Evolutionary conservation across 2,113 vertebrate genomes (phyloP), one percentile per base, ranked within the genome.

Genomic region (Sula dactylatra): DNA sequence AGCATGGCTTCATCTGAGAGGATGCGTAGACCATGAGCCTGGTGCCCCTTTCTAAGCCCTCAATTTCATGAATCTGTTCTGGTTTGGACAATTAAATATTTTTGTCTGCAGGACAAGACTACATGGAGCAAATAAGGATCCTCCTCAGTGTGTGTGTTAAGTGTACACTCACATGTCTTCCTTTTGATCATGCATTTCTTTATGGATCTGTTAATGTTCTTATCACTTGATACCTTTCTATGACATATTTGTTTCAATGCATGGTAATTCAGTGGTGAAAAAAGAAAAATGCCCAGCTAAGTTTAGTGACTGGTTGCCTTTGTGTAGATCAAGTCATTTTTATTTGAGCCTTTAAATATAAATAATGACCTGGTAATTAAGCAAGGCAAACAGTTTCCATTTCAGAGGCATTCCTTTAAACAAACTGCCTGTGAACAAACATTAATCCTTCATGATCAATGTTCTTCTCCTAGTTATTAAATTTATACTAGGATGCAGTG

Each of bases 301-400:
- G 15, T 61, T 40, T 61, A 49, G 19, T 66, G 67, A 69, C 69
- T 69, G 36, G 20, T 90, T 88, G 45, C 74, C 42, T 96, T 90
- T 80, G 45, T 80, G 45, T 45, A 77, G 49, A 80, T 80, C 18
- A 80, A 87, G 74, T 81, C 71, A 34, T 61, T 86, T 93, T 89
- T 77, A 40, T 76, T 62, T 70, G 54, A 73, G 54, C 50, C 54
- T 80, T 91, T 88, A 91, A 82, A 76, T 89, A 78, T 84, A 59
- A 91, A 56, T 86, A 85, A 76, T 85, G 58, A 88, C 67, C 38
- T 80, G 21, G 32, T 86, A 88, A 95, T 88, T 86, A 96, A 42
- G 55, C 45, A 86, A 77, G 47, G 32, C 11, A 40, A 88, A 56
- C 36, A 73, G 45, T 59, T 95, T 88, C 59, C 47, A 47, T 88